Base-by-base conservation (phyloP, 2,797 vertebrate genomes). In the Platyrinchus mystaceus region DNA sequence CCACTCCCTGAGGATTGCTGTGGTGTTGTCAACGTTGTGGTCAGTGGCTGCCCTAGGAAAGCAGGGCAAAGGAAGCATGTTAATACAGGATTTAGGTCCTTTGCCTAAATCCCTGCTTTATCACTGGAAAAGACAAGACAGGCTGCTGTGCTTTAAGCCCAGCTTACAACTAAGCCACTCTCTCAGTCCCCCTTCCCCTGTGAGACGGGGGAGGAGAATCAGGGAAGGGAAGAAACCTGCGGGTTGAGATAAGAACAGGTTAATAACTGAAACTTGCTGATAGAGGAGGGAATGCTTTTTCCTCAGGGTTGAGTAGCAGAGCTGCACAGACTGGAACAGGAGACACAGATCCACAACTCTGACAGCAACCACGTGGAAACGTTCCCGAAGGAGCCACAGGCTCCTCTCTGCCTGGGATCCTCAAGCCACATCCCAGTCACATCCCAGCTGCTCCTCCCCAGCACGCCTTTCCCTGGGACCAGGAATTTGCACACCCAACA, bases 11-110 rank as follows among this genome's bases (percentile, higher is more conserved):
- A 99, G 97, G 93, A 99, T 96, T 34, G 98, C 98, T 1, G 99
- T 99, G 68, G 99, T 99, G 95, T 99, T 99, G 97, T 99, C 99
- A 86, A 98, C 23, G 26, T 98, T 99, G 93, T 99, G 99, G 95
- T 99, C 99, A 2, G 99, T 98, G 52, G 99, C 99, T 27, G 97
- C 98, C 99, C 99, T 99, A 97, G 63, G 47, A 24, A 77, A 83
- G 46, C 10, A 16, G 94, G 91, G n/a, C 28, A 84, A 26, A 43
- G 3, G 30, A 86, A 59, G 20, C 14, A 34, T 4, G 21, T 89
- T 63, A 92, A 75, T n/a, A 50, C 5, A 2, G 8, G 15, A 23
- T 55, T 39, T 43, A 50, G 36, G 53, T 67, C 22, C 28, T 78
- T 11, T 12, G 36, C 32, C 56, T 32, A 18, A 53, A 39, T 7